Percentiles rank a stretch among this genome's conserved stretches.
These are phyloP conservation scores for Eulithis testata DNA, from an alignment of 2,888 invertebrate species.

Conservation along the genomic window DNA sequence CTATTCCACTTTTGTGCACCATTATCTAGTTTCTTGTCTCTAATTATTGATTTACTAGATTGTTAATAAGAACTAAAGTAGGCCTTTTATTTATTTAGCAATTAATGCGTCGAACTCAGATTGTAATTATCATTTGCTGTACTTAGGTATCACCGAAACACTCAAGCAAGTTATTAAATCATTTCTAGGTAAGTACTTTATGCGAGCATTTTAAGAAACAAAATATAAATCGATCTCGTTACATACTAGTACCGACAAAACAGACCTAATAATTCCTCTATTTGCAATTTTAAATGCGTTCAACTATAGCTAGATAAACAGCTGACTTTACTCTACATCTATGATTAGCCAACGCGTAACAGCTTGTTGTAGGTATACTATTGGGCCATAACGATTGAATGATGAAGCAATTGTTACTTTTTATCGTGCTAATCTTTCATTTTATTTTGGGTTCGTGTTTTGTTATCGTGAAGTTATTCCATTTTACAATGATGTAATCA, in stretches of 20 bases:
- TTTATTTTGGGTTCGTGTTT: constrained; percentile 25
- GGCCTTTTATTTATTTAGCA: too few relatives aligned
- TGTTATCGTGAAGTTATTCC: neutral
- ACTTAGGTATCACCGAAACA: too few relatives aligned
- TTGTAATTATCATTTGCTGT: too few relatives aligned
- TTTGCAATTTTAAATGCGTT: constrained; percentile 16
- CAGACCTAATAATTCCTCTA: neutral
- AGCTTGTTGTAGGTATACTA: constrained; percentile 18
- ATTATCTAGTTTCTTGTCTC: too few relatives aligned
- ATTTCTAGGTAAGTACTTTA: too few relatives aligned
- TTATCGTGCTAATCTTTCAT: constrained; percentile 25
- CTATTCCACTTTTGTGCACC: too few relatives aligned
- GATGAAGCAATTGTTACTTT: constrained; percentile 23
- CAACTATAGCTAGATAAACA: constrained; percentile 19
- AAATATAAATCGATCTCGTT: neutral
- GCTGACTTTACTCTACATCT: constrained; percentile 5
- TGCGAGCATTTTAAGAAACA: too few relatives aligned
- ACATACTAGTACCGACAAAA: neutral
- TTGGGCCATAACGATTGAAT: constrained; percentile 19
- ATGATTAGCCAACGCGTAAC: constrained; percentile 22
- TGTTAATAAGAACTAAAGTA: too few relatives aligned
- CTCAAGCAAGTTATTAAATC: too few relatives aligned
- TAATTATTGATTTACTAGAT: too few relatives aligned
- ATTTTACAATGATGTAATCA: neutral
- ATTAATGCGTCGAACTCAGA: too few relatives aligned